Base-by-base conservation (phyloP, 1,140 invertebrate species). In the Pachypsylla venusta region DNA sequence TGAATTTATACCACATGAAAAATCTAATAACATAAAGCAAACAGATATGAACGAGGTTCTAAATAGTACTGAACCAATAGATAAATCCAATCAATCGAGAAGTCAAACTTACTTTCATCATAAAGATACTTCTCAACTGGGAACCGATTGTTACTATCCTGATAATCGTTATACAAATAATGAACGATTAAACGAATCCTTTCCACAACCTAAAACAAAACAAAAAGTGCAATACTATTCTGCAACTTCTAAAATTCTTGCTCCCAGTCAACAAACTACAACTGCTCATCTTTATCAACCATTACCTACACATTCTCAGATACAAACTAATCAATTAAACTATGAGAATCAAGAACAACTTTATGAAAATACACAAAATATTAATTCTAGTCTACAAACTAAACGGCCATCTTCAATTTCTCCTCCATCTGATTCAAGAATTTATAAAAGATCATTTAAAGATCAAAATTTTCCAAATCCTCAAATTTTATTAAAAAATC, bases 391-490 rank as follows among this genome's bases (percentile, higher is more conserved):
- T 48, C 42, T 19, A 48, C 42, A 48, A 48, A 19, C 42, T 4
- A 48, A 48, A n/a, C 42, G 42, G 16, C n/a, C 42, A 5, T 48
- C 42, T 19, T 48, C 42, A 5, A 48, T 48, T 48, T 48, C 42
- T 19, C 42, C 42, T n/a, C 4, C n/a, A n/a, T n/a, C 42, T 48
- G n/a, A 48, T 48, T 5, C 22, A 3, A n/a, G 22, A 19, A 19
- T n/a, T 48, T 48, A 48, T 48, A 48, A 48, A 48, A 48, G 42
- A n/a, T 48, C 42, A 19, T 48, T 48, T 48, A n/a, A 7, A 10
- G 42, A 48, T 48, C 42, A 48, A n/a, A 5, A 48, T 48, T 48
- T 48, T 48, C 42, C 42, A 4, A 19, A 48, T 48, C 22, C 42
- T 5, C 42, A 48, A 48, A 19, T 19, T n/a, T n/a, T 48, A 19